phyloP scores from a whole-genome alignment of 2,797 vertebrate genomes.

The Karalla daura region DNA sequence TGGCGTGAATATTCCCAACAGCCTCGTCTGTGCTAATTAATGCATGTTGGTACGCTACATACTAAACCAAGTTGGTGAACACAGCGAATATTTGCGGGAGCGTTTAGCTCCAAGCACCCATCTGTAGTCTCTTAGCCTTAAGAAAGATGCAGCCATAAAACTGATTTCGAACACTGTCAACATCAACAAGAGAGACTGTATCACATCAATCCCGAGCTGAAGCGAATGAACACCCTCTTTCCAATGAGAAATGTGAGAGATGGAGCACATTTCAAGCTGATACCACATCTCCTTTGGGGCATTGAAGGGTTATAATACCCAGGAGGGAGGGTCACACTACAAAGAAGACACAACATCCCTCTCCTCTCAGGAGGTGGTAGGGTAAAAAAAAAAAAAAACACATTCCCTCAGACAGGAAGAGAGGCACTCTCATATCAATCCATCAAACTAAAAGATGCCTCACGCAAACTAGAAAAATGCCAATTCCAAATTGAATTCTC shows the following conservation, averaged over 20 bases:
- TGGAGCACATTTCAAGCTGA: constrained; percentile 56
- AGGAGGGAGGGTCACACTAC: constrained; percentile 44
- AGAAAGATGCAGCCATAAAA: constrained; percentile 27
- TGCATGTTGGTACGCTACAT: too few species aligned
- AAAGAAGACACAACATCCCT: constrained; percentile 46
- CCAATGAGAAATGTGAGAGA: constrained; percentile 35
- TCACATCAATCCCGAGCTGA: constrained; percentile 1
- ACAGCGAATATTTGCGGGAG: background rate
- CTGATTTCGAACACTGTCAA: constrained; percentile 35
- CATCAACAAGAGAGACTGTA: constrained; percentile 38
- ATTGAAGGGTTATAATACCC: constrained; percentile 52
- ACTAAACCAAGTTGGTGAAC: too few species aligned
- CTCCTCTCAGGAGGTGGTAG: constrained; percentile 43
- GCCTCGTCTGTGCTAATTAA: background rate
- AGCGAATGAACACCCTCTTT: constrained; percentile 45
- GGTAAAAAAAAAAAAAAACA: constrained; percentile 24
- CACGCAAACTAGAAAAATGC: constrained; percentile 48
- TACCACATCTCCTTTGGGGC: constrained; percentile 36
- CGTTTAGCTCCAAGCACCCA: background rate
- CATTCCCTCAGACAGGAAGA: constrained; percentile 33
- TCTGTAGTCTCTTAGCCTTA: background rate
- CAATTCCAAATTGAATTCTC: constrained; percentile 66
- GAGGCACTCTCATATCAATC: constrained; percentile 61
- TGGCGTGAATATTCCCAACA: background rate
- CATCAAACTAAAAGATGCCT: constrained; percentile 48